Conservation (phyloP, 2,888 invertebrate species). For the Amblyjoppa fuscipennis region DNA sequence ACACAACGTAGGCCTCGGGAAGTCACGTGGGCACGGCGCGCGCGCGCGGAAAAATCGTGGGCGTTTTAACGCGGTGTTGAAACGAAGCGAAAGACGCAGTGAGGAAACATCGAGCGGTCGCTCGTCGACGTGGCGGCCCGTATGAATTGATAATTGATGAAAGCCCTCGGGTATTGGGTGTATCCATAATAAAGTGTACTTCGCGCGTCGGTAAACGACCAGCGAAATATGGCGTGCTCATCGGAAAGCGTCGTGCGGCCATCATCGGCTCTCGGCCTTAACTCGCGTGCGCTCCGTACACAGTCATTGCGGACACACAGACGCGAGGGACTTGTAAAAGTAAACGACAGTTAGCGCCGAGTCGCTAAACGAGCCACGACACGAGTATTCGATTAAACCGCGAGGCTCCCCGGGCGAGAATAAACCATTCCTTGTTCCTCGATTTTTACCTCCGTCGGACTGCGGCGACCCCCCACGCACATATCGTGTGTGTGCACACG, state of each 20-base stretch:
- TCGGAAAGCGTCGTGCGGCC: slow-evolving; percentile 34
- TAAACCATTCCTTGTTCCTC: slow-evolving; percentile 73
- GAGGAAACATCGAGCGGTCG: slow-evolving; percentile 30
- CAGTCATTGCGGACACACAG: slow-evolving; percentile 31
- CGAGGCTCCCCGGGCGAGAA: slow-evolving; percentile 64
- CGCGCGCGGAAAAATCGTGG: slow-evolving; percentile 57
- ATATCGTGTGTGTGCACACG: slow-evolving; percentile 24
- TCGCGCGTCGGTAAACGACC: not conserved
- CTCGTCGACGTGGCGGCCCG: slow-evolving; percentile 50
- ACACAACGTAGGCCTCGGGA: slow-evolving; percentile 40
- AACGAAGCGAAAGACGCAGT: slow-evolving; percentile 58
- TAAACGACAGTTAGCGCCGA: slow-evolving; percentile 76
- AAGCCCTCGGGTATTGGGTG: slow-evolving; percentile 54
- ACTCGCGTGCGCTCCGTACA: slow-evolving; percentile 35
- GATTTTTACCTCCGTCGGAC: slow-evolving; percentile 60
- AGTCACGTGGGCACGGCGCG: slow-evolving; percentile 42
- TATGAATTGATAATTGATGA: slow-evolving; percentile 65
- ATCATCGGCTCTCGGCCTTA: not conserved
- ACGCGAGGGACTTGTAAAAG: slow-evolving; percentile 68
- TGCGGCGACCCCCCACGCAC: slow-evolving; percentile 63
- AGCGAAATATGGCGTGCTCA: slow-evolving; percentile 24
- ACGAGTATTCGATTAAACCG: slow-evolving; percentile 81
- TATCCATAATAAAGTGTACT: slow-evolving; percentile 50
- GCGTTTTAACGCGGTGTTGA: slow-evolving; percentile 66
- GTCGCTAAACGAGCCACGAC: slow-evolving; percentile 79